Base-by-base conservation (phyloP, 2,888 invertebrate genomes). In the Hirtodrosophila cameraria region DNA sequence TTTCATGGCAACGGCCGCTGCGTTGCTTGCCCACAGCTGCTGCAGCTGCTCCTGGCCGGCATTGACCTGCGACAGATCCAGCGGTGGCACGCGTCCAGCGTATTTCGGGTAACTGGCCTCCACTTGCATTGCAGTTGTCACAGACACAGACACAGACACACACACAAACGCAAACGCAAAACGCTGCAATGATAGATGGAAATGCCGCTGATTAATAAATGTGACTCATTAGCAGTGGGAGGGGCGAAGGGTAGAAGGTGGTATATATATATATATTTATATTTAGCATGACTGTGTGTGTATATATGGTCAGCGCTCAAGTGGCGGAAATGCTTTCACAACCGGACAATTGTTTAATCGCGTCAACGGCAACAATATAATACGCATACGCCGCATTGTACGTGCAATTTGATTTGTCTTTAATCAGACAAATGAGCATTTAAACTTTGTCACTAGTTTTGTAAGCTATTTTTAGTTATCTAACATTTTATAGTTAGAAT, bases 41-140 rank as follows among this genome's bases (percentile, higher is more conserved):
- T 90, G 57, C 53, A 83, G 79, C 18, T 89, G 88, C 39, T 75
- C 88, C 60, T 89, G 88, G 39, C 78, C 81, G 30, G 65, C 75
- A 52, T 88, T 88, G 31, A 90, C 90, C 70, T 89, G 88, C 3
- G 90, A 88, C 13, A 90, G 75, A 68, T 90, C 90, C 18, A 90
- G 62, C 2, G 90, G 90, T 65, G 90, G 90, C 59, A 90, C 90
- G 48, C 90, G 89, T 57, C 88, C 90, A 46, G 89, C 85, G 59
- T 89, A 90, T 69, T 90, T 90, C 27, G 87, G 86, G 62, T 89
- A 89, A 58, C 85, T 89, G 48, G 89, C 87, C 70, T 90, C 90
- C 39, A 90, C 86, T 88, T 90, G 88, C 90, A 90, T 90, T 20
- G 33, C 28, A 31, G 30, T 58, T 76, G 50, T 31, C 35, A 12